Evolutionary conservation across 2,113 vertebrate species (phyloP), one percentile per base, ranked within the genome.

Genomic region (Nettapus auritus): DNA sequence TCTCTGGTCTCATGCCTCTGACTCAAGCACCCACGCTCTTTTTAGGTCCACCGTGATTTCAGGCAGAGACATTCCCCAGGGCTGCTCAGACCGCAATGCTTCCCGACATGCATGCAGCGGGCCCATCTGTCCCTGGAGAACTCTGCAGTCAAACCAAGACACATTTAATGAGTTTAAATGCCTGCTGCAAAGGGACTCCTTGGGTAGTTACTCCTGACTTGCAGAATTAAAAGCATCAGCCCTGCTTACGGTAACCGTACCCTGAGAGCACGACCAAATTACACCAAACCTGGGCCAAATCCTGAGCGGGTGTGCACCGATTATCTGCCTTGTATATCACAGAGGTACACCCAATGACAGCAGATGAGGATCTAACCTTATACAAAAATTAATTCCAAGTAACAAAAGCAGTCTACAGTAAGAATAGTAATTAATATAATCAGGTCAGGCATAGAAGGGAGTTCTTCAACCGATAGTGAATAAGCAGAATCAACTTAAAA

Each of bases 391-490:
- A 66, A 55, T 60, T 83, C 56, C 38, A 52, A 60, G 31, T 38
- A 60, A 90, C 6, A 89, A n/a, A 82, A 89, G n/a, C 29, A n/a
- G 42, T 64, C 73, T 74, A 53, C 34, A 50, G 38, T 29, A 93
- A 87, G 73, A 75, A 53, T 50, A 87, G 62, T 83, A 90, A 87
- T 90, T 80, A 94, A 79, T 25, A 13, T 56, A 90, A 93, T 87
- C 73, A 75, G 62, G 78, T 75, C 73, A 90, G 63, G 68, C 0
- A 0, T 50, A 55, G 33, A 74, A 87, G 62, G 67, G 50, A 87
- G 26, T 44, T 83, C 68, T 90, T 76, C 46, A 64, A 76, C 57
- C 73, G 52, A 38, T 5, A 52, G 10, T 15, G 44, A 76, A 70
- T 44, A 93, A 26, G 71, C 38, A 86, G 69, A 70, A 64, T 50